Conservation (phyloP, 1,140 invertebrate genomes). For the Drosophila sturtevanti region DNA sequence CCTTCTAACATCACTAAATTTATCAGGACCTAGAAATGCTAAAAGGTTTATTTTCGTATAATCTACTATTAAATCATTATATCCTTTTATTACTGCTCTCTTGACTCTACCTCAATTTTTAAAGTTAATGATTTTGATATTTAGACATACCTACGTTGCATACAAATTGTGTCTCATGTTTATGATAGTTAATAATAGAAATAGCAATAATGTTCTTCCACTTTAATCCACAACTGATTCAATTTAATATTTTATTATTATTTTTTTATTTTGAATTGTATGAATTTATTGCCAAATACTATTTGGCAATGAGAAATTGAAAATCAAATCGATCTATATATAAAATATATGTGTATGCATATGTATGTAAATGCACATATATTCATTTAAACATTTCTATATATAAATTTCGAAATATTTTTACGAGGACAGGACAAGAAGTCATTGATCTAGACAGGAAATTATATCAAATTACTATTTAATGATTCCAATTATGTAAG, state of each 20-base stretch:
- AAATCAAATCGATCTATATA: conserved; percentile 13
- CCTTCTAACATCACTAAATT: no score
- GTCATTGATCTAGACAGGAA: not conserved
- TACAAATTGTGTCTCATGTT: conserved; percentile 27
- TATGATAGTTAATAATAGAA: conserved; percentile 26
- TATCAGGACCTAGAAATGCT: no score
- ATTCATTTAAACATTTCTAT: no score
- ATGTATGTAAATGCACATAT: not conserved
- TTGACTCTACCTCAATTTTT: conserved; percentile 21
- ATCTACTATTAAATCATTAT: no score
- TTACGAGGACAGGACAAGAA: not conserved
- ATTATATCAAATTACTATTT: not conserved
- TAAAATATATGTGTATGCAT: not conserved
- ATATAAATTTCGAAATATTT: not conserved
- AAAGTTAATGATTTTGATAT: conserved; percentile 49
- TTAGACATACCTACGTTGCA: conserved; percentile 9
- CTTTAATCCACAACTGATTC: conserved; percentile 50
- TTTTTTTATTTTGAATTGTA: not conserved
- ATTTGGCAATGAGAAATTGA: conserved; percentile 30
- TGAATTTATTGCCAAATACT: conserved; percentile 32
- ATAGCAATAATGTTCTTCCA: conserved; percentile 19
- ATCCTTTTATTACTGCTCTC: no score
- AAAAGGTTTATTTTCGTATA: no score
- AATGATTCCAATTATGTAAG: no score
- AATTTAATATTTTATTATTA: not conserved